Conservation (phyloP, 2,888 invertebrate genomes). For the Trichopria drosophilae region DNA sequence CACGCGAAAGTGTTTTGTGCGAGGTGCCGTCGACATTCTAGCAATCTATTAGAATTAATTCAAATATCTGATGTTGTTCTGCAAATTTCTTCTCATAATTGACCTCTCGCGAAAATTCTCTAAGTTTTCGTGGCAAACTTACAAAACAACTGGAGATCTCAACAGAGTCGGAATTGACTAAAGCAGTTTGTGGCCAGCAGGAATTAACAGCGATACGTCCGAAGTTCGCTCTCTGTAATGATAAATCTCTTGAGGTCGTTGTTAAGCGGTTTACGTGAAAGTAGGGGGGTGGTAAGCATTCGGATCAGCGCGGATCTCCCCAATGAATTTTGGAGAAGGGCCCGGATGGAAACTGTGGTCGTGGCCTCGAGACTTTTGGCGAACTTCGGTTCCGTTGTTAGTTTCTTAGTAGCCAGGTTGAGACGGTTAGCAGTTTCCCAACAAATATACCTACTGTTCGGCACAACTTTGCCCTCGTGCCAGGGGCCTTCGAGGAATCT, state of each 20-base stretch:
- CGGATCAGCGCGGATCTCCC: constrained; percentile 37
- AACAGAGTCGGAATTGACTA: no score
- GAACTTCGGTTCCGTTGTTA: constrained; percentile 3
- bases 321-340: constrained; percentile 31
- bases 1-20: no score
- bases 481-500: constrained; percentile 24
- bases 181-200: constrained; percentile 28
- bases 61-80: no score
- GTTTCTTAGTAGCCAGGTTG: constrained; percentile 14
- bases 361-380: constrained; percentile 26
- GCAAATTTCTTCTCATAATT: no score
- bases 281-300: constrained; percentile 31
- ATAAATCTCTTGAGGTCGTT: constrained; percentile 45
- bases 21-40: no score
- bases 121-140: no score
- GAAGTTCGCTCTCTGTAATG: constrained; percentile 45
- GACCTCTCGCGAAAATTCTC: no score
- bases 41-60: no score
- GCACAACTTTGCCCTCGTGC: constrained; percentile 7
- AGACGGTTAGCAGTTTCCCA: constrained; percentile 35
- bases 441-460: constrained; percentile 30
- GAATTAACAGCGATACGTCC: constrained; percentile 36
- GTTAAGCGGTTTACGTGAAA: constrained; percentile 15
- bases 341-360: constrained; percentile 21
- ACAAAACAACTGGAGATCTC: no score